These are phyloP conservation scores for Nothobranchius furzeri DNA, from an alignment of 2,113 vertebrate genomes.

Conservation along the genomic window DNA sequence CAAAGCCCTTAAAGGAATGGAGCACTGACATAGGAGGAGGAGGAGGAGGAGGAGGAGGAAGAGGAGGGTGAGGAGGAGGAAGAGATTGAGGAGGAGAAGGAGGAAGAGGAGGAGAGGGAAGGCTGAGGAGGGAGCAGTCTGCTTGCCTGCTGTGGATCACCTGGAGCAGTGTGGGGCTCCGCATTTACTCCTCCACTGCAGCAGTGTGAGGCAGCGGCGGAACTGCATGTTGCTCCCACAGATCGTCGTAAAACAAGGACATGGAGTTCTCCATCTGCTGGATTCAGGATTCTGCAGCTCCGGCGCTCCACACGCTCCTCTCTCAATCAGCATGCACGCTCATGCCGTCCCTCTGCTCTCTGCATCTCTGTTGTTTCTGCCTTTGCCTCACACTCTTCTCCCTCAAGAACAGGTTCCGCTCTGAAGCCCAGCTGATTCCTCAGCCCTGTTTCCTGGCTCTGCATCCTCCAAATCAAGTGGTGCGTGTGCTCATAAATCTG, in stretches of 20 bases:
- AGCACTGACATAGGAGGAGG: conserved; percentile 60
- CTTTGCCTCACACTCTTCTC: conserved; percentile 33
- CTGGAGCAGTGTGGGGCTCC: conserved; percentile 75
- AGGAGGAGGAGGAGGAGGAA: conserved; percentile 40
- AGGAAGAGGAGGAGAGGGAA: conserved; percentile 67
- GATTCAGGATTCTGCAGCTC: conserved; percentile 79
- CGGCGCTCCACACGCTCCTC: conserved; percentile 42
- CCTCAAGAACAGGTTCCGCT: conserved; percentile 27
- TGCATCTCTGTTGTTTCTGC: conserved; percentile 31
- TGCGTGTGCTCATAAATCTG: conserved; percentile 47
- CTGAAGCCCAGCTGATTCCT: conserved; percentile 31
- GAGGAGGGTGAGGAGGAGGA: conserved; percentile 30
- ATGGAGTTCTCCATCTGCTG: conserved; percentile 64
- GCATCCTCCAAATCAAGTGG: conserved; percentile 33
- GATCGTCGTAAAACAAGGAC: conserved; percentile 74
- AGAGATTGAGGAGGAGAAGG: conserved; percentile 44
- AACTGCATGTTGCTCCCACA: conserved; percentile 76
- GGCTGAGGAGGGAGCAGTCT: conserved; percentile 75
- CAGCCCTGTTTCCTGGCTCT: conserved; percentile 18
- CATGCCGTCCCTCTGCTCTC: conserved; percentile 50
- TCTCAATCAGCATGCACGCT: conserved; percentile 66
- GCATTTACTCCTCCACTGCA: conserved; percentile 81
- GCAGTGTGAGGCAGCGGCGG: conserved; percentile 74
- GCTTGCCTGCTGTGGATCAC: conserved; percentile 76
- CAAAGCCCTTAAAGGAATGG: conserved; percentile 69